A percentile compares a stretch with the other conserved stretches of the same genome.
Evolutionary conservation across 2,797 vertebrate species (phyloP).

Genomic region (Oceanodroma leucorhoa): DNA sequence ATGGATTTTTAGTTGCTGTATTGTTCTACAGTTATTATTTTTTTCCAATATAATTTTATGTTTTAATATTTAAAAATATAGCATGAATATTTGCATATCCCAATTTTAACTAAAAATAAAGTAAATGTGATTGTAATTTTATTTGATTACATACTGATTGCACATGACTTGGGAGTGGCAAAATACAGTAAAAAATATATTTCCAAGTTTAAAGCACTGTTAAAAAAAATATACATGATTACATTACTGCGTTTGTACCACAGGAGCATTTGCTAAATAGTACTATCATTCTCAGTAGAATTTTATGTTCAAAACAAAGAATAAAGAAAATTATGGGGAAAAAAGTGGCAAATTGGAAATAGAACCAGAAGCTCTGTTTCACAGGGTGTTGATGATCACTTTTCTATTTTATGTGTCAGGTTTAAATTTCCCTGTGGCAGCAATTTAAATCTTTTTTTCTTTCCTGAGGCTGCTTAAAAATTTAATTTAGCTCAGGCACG

Average conservation of each 20-base stretch:
- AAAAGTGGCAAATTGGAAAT: conserved; percentile 35
- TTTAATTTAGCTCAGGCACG: conserved; percentile 71
- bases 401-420: conserved; percentile 63
- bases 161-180: background rate
- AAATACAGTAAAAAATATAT: background rate
- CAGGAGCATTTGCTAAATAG: background rate
- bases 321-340: background rate
- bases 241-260: background rate
- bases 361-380: conserved; percentile 29
- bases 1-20: background rate
- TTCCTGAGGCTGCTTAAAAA: conserved; percentile 73
- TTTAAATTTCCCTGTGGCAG: conserved; percentile 69
- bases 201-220: background rate
- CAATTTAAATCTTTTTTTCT: conserved; percentile 77
- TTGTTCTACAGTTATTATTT: background rate
- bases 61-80: background rate
- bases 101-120: background rate
- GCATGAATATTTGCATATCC: background rate
- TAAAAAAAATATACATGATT: background rate
- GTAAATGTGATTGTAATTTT: background rate
- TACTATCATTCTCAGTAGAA: background rate
- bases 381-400: conserved; percentile 52
- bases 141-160: background rate
- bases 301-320: conserved; percentile 48
- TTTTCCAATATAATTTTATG: background rate